phyloP scores from a whole-genome alignment of 2,113 vertebrate genomes.

The Phyllopteryx taeniolatus region DNA sequence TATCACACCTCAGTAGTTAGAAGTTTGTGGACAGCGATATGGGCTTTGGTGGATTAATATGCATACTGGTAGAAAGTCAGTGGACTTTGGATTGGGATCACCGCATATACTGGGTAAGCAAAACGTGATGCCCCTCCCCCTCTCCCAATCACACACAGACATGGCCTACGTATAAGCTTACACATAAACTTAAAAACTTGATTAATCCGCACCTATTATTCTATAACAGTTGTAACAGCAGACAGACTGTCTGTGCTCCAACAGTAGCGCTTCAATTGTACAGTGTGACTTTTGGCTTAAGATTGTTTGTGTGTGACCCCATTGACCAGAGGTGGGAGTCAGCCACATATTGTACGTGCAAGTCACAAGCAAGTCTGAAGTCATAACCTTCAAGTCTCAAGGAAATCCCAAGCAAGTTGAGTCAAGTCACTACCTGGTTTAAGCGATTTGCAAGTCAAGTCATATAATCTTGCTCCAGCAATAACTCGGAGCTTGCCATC shows the following conservation, averaged over 20 bases:
- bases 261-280: constrained; percentile 34
- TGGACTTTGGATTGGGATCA: constrained; percentile 14
- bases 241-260: constrained; percentile 33
- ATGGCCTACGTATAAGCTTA: too few relatives aligned
- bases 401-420: too few relatives aligned
- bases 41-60: constrained; percentile 1
- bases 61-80: constrained; percentile 17
- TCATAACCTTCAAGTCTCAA: too few relatives aligned
- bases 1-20: neutral
- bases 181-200: constrained; percentile 24
- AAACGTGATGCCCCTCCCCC: constrained; percentile 1
- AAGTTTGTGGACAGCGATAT: neutral
- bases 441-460: too few relatives aligned
- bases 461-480: too few relatives aligned
- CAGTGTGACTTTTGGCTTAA: constrained; percentile 28
- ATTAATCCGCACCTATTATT: constrained; percentile 58
- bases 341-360: too few relatives aligned
- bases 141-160: constrained; percentile 3
- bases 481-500: too few relatives aligned
- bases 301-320: too few relatives aligned
- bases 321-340: too few relatives aligned
- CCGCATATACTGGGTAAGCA: neutral
- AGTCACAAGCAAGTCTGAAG: too few relatives aligned
- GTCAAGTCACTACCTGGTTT: too few relatives aligned
- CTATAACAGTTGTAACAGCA: constrained; percentile 33